phyloP scores from a whole-genome alignment of 2,888 invertebrate species.

The Drosophila koepferae region DNA sequence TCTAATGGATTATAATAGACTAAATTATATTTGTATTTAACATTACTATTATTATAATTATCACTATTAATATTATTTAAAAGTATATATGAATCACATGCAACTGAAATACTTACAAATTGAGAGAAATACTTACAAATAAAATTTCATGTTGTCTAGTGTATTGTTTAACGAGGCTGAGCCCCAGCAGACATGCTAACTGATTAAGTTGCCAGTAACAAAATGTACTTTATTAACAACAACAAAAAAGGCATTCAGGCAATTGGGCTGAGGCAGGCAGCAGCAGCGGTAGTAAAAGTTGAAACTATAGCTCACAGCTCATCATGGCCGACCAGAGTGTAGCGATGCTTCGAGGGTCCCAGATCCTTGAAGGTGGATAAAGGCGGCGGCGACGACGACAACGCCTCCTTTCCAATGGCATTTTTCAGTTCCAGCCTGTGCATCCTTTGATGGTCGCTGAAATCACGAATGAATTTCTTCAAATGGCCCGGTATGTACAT shows the following conservation, averaged over 20 bases:
- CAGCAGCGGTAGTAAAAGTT: constrained; percentile 10
- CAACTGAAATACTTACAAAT: not conserved
- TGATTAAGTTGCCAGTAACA: constrained; percentile 61
- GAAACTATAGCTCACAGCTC: constrained; percentile 50
- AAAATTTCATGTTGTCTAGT: not conserved
- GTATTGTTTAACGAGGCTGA: constrained; percentile 24
- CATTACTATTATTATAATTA: no score
- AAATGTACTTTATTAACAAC: constrained; percentile 58
- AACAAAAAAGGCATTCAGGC: constrained; percentile 1
- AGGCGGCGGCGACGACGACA: not conserved
- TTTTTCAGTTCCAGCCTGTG: not conserved
- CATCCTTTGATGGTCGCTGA: not conserved
- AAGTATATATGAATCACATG: not conserved
- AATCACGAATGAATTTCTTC: constrained; percentile 43
- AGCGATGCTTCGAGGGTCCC: constrained; percentile 69
- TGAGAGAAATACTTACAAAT: not conserved
- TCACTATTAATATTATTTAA: not conserved
- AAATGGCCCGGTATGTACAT: constrained; percentile 57
- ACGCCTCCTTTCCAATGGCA: not conserved
- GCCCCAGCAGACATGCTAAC: constrained; percentile 8
- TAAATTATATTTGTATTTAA: no score
- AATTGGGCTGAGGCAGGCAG: not conserved
- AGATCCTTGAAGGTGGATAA: constrained; percentile 60
- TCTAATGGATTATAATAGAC: no score
- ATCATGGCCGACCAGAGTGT: constrained; percentile 57